These are phyloP conservation scores for Paramormyrops hopkinsi DNA, from an alignment of 2,797 vertebrate genomes.

Conservation along the genomic window DNA sequence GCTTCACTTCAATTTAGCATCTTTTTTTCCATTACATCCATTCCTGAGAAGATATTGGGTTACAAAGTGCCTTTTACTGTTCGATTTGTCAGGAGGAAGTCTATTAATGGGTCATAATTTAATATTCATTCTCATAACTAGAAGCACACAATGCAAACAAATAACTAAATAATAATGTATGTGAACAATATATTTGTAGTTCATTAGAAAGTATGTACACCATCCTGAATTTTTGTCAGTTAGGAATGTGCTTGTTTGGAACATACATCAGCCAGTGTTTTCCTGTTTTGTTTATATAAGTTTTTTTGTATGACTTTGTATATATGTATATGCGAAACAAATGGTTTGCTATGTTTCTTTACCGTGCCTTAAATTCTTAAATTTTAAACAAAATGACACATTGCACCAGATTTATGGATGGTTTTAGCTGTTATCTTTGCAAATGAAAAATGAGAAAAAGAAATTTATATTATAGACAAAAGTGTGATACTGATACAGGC, in stretches of 20 bases:
- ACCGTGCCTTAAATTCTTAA: neutral
- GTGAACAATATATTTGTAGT: neutral
- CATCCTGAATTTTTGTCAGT: neutral
- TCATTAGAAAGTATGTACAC: neutral
- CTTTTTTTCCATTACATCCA: neutral
- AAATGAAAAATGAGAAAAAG: neutral
- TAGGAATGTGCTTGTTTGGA: neutral
- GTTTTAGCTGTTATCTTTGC: neutral
- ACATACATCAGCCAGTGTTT: neutral
- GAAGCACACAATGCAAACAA: neutral
- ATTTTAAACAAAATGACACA: neutral
- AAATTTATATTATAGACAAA: neutral
- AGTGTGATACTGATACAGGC: neutral
- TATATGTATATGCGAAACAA: neutral
- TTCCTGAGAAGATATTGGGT: neutral
- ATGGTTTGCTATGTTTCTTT: neutral
- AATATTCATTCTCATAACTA: neutral
- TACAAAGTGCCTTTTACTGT: constrained; percentile 2
- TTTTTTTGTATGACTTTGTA: neutral
- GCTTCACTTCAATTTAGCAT: neutral
- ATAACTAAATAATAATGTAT: neutral
- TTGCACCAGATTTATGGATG: neutral
- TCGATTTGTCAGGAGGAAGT: neutral
- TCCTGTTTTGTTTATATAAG: neutral
- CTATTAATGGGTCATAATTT: neutral